Base-by-base conservation (phyloP, 2,888 invertebrate species). In the Pantelozetes paolii region DNA sequence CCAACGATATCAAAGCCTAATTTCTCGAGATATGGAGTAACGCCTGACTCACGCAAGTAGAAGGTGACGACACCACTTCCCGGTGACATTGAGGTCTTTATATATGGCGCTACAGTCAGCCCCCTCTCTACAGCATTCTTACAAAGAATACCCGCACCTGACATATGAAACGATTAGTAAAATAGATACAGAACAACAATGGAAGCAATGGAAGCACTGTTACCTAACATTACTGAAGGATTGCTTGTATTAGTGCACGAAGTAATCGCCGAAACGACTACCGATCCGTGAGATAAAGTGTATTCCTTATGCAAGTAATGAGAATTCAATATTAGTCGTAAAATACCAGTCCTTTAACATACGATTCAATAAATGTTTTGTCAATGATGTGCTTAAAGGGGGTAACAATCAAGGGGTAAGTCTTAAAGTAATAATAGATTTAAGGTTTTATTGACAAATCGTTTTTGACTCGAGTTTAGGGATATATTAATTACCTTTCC, bases 241-340 rank as follows among this genome's bases (percentile, higher is more conserved):
- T 98, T 98, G 79, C 92, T 93, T 0, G 98, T 98, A 82, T 99
- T 99, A 72, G 98, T 98, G 83, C 98, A 99, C 30, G 94, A 94
- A 0, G 98, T 98, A 79, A 98, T 97, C 72, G 98, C 97, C 0
- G 97, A 95, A 78, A 98, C 96, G 74, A 98, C 90, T 26, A 98
- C 95, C 1, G 94, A 92, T 2, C 97, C 96, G 82, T 97, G 94
- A 0, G 84, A 86, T 77, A 97, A 85, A 54, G 84, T 85, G 83
- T 94, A 95, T 76, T 89, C 88, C 77, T 88, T 45, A 45, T 36
- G 5, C 11, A 8, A 36, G 5, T 36, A 36, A 36, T 8, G 5
- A 36, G 36, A 8, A 36, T 36, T 36, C 36, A 36, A 36, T 36
- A 36, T 36, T 36, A n/a, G n/a, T n/a, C n/a, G n/a, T n/a, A n/a